Conservation (phyloP, 2,797 vertebrate species). For the Tenualosa ilisha region DNA sequence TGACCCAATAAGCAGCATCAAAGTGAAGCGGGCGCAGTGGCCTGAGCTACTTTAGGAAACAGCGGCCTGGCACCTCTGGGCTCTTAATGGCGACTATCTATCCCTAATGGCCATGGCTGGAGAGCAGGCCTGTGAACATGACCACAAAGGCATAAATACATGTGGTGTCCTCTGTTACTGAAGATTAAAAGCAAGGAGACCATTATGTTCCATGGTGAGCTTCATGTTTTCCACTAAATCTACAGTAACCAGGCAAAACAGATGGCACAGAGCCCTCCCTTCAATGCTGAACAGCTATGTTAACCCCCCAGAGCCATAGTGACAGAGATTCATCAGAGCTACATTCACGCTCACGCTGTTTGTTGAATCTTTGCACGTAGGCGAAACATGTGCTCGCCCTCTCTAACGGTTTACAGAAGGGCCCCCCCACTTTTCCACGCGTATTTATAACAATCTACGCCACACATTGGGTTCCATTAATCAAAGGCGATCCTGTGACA, state of each 20-base stretch:
- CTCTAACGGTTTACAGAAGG: background rate
- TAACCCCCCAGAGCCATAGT: slow-evolving; percentile 29
- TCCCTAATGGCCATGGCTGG: background rate
- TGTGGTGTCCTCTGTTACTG: background rate
- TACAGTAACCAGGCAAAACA: slow-evolving; percentile 26
- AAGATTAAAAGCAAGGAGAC: background rate
- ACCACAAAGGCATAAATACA: background rate
- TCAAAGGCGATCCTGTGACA: background rate
- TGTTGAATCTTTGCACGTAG: slow-evolving; percentile 9
- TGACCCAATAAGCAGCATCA: background rate
- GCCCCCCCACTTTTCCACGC: background rate
- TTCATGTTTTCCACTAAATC: slow-evolving; percentile 28
- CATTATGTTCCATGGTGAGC: slow-evolving; percentile 21
- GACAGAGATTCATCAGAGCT: background rate
- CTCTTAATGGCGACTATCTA: background rate
- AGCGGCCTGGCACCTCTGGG: background rate
- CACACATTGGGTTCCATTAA: background rate
- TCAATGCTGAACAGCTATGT: slow-evolving; percentile 40
- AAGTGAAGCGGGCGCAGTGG: background rate
- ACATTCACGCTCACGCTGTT: slow-evolving; percentile 25
- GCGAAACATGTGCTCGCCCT: slow-evolving; percentile 9
- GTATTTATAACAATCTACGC: background rate
- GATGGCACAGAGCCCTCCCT: slow-evolving; percentile 47
- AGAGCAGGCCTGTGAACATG: background rate
- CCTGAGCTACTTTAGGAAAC: background rate